Base-by-base conservation (phyloP, 2,888 invertebrate genomes). In the Prostheceraeus crozeri region DNA sequence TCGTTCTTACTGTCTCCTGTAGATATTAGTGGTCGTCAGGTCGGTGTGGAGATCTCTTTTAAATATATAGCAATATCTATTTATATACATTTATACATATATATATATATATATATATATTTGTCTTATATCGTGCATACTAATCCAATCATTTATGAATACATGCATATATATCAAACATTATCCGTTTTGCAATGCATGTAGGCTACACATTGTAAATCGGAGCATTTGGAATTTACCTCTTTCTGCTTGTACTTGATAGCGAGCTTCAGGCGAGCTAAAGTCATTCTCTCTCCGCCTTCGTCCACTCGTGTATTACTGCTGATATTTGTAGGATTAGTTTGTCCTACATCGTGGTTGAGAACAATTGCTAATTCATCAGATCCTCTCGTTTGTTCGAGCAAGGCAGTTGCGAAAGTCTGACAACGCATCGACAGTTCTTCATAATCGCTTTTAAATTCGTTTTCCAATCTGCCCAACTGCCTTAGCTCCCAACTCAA, bases 191-290 rank as follows among this genome's bases (percentile, higher is more conserved):
- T n/a, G n/a, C n/a, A n/a, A n/a, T n/a, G n/a, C n/a, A n/a, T n/a
- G n/a, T n/a, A n/a, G n/a, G n/a, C n/a, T n/a, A n/a, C n/a, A n/a
- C n/a, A n/a, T n/a, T n/a, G n/a, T n/a, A n/a, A n/a, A n/a, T n/a
- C n/a, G n/a, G n/a, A n/a, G n/a, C n/a, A 23, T 10, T 4, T 48
- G 67, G 59, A 23, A 59, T 76, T 75, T 72, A 91, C 94, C 85
- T 89, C 90, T 79, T 96, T 96, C 77, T 96, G 96, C 48, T 94
- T 83, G 67, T 93, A 82, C 74, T 93, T 93, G 70, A 98, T 89
- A 63, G 96, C 96, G 69, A 96, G 81, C 79, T 94, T 96, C 64
- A 98, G 83, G 63, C 96, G 82, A 72, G 89, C 89, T 60, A 96
- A 82, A 84, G 73, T 85, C 85, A 30, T 61, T 28, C 25, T 66